These are phyloP conservation scores for Myrmecobius fasciatus DNA, from an alignment of 2,113 vertebrate species.

Conservation along the genomic window DNA sequence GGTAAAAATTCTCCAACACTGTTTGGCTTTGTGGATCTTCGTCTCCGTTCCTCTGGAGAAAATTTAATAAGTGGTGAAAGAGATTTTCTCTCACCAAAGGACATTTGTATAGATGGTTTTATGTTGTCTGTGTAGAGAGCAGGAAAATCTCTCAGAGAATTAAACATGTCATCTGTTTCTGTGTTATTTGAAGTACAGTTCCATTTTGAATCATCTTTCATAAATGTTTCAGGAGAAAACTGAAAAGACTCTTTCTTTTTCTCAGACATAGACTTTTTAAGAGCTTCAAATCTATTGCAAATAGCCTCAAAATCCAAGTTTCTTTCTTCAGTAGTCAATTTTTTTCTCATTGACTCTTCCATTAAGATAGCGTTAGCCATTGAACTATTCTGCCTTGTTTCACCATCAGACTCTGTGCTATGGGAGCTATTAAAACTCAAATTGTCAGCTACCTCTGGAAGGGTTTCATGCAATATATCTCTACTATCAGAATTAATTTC, in stretches of 20 bases:
- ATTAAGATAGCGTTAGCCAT: neutral
- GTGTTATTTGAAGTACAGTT: neutral
- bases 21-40: neutral
- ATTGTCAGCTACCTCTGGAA: conserved; percentile 75
- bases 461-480: conserved; percentile 78
- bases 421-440: conserved; percentile 39
- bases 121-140: conserved; percentile 61
- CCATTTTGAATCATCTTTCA: conserved; percentile 20
- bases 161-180: neutral
- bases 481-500: neutral
- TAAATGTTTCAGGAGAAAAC: conserved; percentile 13
- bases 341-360: neutral
- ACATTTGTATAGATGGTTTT: neutral
- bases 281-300: conserved; percentile 24
- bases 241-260: conserved; percentile 55
- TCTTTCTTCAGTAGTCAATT: neutral
- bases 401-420: conserved; percentile 10
- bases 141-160: conserved; percentile 33
- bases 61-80: conserved; percentile 71
- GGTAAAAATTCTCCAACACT: conserved; percentile 34
- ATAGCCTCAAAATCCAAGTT: conserved; percentile 49
- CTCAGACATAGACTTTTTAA: conserved; percentile 58
- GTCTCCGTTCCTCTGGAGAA: conserved; percentile 68
- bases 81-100: conserved; percentile 65
- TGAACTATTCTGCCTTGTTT: conserved; percentile 46